Conservation (phyloP, 2,888 invertebrate genomes). For the Drosophila fungiperda region DNA sequence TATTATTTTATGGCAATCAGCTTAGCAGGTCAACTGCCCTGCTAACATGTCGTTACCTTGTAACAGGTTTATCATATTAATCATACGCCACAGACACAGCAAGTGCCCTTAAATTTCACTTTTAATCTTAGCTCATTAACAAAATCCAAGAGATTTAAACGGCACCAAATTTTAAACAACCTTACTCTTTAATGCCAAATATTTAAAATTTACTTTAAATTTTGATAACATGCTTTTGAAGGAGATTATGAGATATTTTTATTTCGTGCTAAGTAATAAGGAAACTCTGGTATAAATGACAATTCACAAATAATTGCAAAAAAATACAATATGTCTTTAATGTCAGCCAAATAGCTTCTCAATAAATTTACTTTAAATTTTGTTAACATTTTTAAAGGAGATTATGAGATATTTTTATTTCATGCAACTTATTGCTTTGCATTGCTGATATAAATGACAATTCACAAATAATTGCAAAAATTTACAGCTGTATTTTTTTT, state of each 20-base stretch:
- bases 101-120: conserved; percentile 32
- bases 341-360: too few species aligned
- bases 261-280: too few species aligned
- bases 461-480: conserved; percentile 23
- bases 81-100: conserved; percentile 54
- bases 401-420: not conserved
- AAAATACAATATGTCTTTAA: not conserved
- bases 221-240: too few species aligned
- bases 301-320: conserved; percentile 21
- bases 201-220: not conserved
- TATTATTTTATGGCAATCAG: conserved; percentile 3
- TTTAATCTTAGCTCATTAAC: conserved; percentile 24
- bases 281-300: not conserved
- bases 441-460: not conserved
- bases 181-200: not conserved
- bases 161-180: not conserved
- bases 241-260: not conserved
- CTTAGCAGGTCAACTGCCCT: conserved; percentile 14
- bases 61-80: conserved; percentile 54
- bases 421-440: too few species aligned
- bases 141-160: not conserved
- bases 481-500: conserved; percentile 5
- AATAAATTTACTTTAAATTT: too few species aligned
- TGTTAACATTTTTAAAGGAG: too few species aligned
- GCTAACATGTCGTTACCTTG: conserved; percentile 4